Base-by-base conservation (phyloP, 2,888 invertebrate genomes). In the Stramonita haemastoma region DNA sequence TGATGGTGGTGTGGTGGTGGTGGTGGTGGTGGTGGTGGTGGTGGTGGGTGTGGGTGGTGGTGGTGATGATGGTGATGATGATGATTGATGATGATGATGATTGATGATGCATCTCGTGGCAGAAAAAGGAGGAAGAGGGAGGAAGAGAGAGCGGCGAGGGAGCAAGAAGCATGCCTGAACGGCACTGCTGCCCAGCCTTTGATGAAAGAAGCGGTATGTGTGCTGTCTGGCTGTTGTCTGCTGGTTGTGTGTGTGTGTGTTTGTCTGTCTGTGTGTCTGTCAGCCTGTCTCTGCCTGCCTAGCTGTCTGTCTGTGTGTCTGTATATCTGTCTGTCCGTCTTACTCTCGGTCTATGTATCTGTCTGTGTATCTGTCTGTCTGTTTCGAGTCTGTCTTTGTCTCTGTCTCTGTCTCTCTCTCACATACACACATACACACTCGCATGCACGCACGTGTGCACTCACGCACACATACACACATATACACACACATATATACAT, bases 151-250 rank as follows among this genome's bases (percentile, higher is more conserved):
- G 56, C 73, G 32, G 15, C 70, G 0, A 34, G 46, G 29, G 89
- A 85, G 32, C 84, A 32, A 13, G 89, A 89, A 29, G 46, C 89
- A 26, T 85, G 73, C 46, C 34, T 46, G n/a, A 89, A 85, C 85
- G 89, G 85, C 73, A 85, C 36, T 26, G 88, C 88, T 46, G 83
- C 89, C 17, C 85, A 89, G 89, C 89, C 89, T 2, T 32, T 89
- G 29, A 89, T 89, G 85, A 89, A 89, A 57, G 89, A 85, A 73
- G 29, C 66, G 56, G 85, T 85, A 56, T 17, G 89, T 89, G 13
- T 11, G 11, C 60, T 60, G 60, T 60, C 60, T 60, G 60, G 11
- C 60, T 60, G 60, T 60, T 60, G 19, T 60, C 66, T 66, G 66
- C 66, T 66, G 66, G 2, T 13, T 66, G 66, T 66, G 6, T 66